These are phyloP conservation scores for Todus mexicanus DNA, from an alignment of 2,797 vertebrate genomes.

Conservation along the genomic window DNA sequence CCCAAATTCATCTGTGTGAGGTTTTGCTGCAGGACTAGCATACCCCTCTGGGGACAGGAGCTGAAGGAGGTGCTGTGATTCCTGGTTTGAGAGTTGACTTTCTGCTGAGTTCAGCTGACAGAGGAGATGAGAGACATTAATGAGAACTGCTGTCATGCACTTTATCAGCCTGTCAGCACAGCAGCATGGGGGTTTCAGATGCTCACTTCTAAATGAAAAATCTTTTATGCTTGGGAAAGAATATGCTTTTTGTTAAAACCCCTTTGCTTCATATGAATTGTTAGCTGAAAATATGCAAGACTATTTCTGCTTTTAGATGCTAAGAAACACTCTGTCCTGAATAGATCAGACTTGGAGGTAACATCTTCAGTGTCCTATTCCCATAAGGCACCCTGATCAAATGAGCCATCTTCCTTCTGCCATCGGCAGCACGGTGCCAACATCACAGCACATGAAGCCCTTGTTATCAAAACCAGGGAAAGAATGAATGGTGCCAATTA, in stretches of 20 bases:
- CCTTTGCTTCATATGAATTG: background rate
- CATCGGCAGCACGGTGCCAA: background rate
- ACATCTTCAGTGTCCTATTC: background rate
- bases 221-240: background rate
- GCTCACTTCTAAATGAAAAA: background rate
- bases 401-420: background rate
- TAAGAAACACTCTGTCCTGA: background rate
- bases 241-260: background rate
- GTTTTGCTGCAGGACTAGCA: background rate
- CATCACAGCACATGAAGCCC: background rate
- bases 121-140: background rate
- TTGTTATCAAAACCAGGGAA: background rate
- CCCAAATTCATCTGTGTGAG: background rate
- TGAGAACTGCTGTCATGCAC: background rate
- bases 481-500: background rate
- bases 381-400: background rate
- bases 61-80: background rate
- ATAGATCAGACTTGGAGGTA: background rate
- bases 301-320: background rate
- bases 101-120: background rate
- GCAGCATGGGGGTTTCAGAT: slow-evolving; percentile 20
- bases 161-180: slow-evolving; percentile 7
- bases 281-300: background rate
- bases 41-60: background rate
- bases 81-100: background rate